These are phyloP conservation scores for Punctoribates punctum DNA, from an alignment of 2,888 invertebrate species.

Conservation along the genomic window DNA sequence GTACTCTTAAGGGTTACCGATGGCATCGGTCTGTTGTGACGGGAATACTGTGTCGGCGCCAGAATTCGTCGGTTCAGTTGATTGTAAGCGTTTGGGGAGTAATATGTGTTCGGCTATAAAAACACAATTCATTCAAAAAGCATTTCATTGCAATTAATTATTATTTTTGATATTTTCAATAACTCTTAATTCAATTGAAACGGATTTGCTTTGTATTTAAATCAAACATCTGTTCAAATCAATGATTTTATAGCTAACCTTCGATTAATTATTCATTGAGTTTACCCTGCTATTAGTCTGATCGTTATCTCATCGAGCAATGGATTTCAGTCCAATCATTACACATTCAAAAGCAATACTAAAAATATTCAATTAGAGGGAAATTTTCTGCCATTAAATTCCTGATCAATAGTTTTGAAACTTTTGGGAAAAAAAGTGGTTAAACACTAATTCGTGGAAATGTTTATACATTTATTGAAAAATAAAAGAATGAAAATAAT, in stretches of 20 bases:
- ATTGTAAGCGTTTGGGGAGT: background rate
- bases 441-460: background rate
- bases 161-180: background rate
- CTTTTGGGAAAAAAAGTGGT: too few relatives aligned
- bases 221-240: background rate
- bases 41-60: background rate
- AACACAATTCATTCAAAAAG: background rate
- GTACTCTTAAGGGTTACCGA: background rate
- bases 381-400: too few relatives aligned
- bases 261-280: background rate
- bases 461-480: background rate
- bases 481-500: background rate
- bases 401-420: too few relatives aligned
- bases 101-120: background rate
- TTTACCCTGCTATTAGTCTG: too few relatives aligned
- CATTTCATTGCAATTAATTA: background rate
- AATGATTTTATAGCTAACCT: conserved; percentile 9
- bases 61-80: conserved; percentile 10
- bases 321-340: too few relatives aligned
- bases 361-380: too few relatives aligned
- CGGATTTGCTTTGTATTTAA: background rate
- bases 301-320: too few relatives aligned
- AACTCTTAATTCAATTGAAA: background rate
- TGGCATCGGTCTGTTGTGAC: conserved; percentile 4
- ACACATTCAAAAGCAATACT: too few relatives aligned